These are phyloP conservation scores for Rhagologus leucostigma DNA, from an alignment of 2,113 vertebrate species.

Conservation along the genomic window DNA sequence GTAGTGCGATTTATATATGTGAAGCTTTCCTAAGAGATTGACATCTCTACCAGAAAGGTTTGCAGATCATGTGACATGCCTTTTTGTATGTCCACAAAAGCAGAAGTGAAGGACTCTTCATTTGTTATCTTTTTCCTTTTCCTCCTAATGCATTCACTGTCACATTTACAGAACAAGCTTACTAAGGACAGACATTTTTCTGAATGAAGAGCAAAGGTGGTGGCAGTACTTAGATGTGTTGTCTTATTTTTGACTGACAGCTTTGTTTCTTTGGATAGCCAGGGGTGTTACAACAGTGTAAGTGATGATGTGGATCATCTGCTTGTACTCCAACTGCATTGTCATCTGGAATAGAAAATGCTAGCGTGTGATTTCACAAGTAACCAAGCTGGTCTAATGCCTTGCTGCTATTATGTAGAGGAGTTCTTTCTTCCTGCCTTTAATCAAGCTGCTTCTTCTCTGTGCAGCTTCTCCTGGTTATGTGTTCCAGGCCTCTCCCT, in stretches of 20 bases:
- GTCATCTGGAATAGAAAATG: background rate
- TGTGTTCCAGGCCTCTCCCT: background rate
- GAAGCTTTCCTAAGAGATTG: background rate
- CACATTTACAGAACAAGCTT: background rate
- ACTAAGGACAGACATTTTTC: background rate
- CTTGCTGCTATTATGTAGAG: background rate
- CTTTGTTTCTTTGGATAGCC: background rate
- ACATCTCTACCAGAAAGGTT: background rate
- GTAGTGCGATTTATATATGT: background rate
- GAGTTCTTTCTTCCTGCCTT: background rate
- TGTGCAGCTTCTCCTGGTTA: background rate
- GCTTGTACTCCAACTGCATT: background rate
- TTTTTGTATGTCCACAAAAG: background rate
- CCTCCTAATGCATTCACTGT: background rate
- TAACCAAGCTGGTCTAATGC: slow-evolving; percentile 3
- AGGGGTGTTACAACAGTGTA: background rate
- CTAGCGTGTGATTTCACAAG: background rate
- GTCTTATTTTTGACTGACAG: background rate
- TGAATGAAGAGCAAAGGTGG: background rate
- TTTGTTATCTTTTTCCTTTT: background rate
- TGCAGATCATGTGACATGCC: background rate
- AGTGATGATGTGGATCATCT: background rate
- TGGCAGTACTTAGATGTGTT: background rate
- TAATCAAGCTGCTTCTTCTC: background rate
- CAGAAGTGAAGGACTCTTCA: background rate